Evolutionary conservation across 2,113 vertebrate species (phyloP).

Genomic region (Bettongia penicillata): DNA sequence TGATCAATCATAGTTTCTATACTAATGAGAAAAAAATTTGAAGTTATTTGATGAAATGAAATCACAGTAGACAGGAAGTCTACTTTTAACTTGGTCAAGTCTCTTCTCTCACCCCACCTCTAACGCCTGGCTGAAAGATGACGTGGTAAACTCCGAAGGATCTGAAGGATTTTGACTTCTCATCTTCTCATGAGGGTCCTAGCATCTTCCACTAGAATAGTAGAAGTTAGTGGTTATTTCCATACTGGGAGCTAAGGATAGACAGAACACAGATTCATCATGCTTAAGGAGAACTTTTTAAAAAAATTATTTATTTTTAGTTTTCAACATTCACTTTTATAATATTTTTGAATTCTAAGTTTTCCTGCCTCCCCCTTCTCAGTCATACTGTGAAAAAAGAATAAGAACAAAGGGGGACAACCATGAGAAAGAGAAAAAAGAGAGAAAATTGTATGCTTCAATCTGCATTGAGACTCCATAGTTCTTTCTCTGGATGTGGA

Average conservation of each 20-base stretch:
- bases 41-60: background rate
- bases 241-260: background rate
- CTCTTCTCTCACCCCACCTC: background rate
- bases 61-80: background rate
- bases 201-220: background rate
- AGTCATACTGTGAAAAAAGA: too few relatives aligned
- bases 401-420: too few relatives aligned
- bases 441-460: too few relatives aligned
- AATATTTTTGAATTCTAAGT: too few relatives aligned
- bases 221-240: too few relatives aligned
- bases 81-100: background rate
- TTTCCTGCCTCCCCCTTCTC: too few relatives aligned
- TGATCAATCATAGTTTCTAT: background rate
- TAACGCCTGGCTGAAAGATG: background rate
- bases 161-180: background rate
- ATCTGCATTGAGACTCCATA: too few relatives aligned
- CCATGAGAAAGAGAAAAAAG: too few relatives aligned
- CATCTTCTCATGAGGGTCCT: background rate
- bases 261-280: background rate
- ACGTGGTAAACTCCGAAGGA: background rate
- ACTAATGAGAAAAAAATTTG: background rate
- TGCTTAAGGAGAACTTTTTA: too few relatives aligned
- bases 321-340: too few relatives aligned
- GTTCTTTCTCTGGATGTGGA: too few relatives aligned
- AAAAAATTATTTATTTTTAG: too few relatives aligned